A percentile compares a stretch with the other conserved stretches of the same genome.
Conservation (phyloP, 2,888 invertebrate species). For the Tenthredo amoena region DNA sequence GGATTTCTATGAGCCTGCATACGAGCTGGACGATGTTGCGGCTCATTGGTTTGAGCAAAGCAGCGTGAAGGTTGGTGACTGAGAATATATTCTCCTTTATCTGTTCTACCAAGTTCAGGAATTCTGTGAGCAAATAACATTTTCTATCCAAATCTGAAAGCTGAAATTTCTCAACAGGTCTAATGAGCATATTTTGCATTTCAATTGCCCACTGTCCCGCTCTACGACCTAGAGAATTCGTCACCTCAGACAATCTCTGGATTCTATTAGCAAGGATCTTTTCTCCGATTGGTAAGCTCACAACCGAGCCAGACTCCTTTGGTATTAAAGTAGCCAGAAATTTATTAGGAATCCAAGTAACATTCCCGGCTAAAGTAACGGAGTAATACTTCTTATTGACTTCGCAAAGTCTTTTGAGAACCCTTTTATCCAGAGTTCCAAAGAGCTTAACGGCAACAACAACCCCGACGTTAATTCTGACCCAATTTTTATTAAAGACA, state of each 20-base stretch:
- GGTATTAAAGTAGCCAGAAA: conserved; percentile 86
- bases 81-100: conserved; percentile 79
- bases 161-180: conserved; percentile 80
- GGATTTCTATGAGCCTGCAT: conserved; percentile 89
- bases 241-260: conserved; percentile 65
- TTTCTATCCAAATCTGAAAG: conserved; percentile 75
- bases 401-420: conserved; percentile 87
- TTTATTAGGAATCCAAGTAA: conserved; percentile 91
- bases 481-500: conserved; percentile 80
- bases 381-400: conserved; percentile 89
- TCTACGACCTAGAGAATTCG: conserved; percentile 80
- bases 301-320: conserved; percentile 73
- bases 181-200: conserved; percentile 81
- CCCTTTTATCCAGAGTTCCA: conserved; percentile 88
- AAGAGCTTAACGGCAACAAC: conserved; percentile 87
- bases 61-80: conserved; percentile 86
- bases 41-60: conserved; percentile 87
- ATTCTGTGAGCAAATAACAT: conserved; percentile 80
- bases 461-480: conserved; percentile 84
- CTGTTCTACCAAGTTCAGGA: conserved; percentile 76
- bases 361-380: conserved; percentile 88
- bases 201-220: conserved; percentile 76
- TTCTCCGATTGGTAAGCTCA: conserved; percentile 69
- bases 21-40: conserved; percentile 87
- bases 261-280: conserved; percentile 66